These are phyloP conservation scores for Cataglyphis altisquamis DNA, from an alignment of 2,888 invertebrate species.

Conservation along the genomic window DNA sequence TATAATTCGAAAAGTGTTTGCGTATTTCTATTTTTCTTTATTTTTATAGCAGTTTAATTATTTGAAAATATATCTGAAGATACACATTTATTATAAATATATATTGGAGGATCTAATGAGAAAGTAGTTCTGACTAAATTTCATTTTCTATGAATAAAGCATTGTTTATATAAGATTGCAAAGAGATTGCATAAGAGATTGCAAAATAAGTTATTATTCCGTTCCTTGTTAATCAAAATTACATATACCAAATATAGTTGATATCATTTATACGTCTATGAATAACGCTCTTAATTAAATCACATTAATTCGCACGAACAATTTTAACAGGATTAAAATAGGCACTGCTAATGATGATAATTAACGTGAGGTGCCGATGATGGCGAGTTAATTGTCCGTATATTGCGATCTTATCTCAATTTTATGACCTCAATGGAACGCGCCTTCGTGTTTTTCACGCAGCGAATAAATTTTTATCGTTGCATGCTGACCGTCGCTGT, in stretches of 20 bases:
- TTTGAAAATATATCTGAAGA: background rate
- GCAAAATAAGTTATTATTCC: constrained; percentile 14
- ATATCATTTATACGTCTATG: constrained; percentile 9
- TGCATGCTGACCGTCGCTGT: constrained; percentile 40
- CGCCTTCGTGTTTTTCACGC: constrained; percentile 60
- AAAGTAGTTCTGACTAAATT: constrained; percentile 7
- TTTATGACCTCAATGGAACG: constrained; percentile 47
- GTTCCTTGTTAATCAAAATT: constrained; percentile 1
- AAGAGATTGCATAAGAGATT: background rate
- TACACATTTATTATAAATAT: background rate
- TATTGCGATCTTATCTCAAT: constrained; percentile 67
- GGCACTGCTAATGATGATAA: constrained; percentile 39
- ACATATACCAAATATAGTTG: background rate
- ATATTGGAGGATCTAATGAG: background rate
- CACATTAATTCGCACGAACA: background rate
- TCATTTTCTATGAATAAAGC: constrained; percentile 21
- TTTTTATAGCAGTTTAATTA: constrained; percentile 7
- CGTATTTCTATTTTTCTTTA: background rate
- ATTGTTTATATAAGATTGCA: background rate
- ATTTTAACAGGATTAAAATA: constrained; percentile 23
- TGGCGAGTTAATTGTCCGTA: constrained; percentile 43
- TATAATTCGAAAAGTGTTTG: background rate
- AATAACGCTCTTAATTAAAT: constrained; percentile 1
- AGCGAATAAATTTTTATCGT: constrained; percentile 67
- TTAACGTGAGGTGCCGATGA: constrained; percentile 53